Conservation (phyloP, 1,140 invertebrate species). For the Macrotrachela quadricornifera region DNA sequence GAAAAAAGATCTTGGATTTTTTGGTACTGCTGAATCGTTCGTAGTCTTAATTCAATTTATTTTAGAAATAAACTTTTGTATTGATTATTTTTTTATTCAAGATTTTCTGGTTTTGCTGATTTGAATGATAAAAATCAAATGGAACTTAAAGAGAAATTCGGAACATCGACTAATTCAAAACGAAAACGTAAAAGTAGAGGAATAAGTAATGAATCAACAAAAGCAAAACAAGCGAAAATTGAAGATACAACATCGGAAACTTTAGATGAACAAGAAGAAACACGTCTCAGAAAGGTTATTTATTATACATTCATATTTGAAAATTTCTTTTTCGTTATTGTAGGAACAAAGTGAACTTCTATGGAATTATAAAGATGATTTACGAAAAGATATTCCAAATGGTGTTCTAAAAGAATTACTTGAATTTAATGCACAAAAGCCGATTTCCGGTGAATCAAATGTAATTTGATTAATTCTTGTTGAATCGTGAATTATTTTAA, state of each 20-base stretch:
- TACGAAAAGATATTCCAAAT: conserved; percentile 30
- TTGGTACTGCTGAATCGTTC: background rate
- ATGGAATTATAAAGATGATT: conserved; percentile 43
- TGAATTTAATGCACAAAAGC: conserved; percentile 44
- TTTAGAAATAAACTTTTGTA: background rate
- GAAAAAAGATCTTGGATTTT: conserved; percentile 48
- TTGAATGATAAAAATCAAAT: background rate
- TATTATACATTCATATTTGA: too few species aligned
- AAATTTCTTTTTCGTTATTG: too few species aligned
- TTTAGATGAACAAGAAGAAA: too few species aligned
- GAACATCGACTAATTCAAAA: too few species aligned
- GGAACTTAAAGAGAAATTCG: too few species aligned
- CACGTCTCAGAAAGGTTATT: conserved; percentile 23
- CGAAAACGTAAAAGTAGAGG: too few species aligned
- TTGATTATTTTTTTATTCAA: background rate
- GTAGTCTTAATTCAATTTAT: background rate
- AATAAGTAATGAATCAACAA: too few species aligned
- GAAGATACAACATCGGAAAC: too few species aligned
- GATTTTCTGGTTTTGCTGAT: background rate
- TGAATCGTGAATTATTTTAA: background rate
- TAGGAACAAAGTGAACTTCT: conserved; percentile 54
- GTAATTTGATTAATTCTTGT: conserved; percentile 28
- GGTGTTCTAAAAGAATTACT: conserved; percentile 40
- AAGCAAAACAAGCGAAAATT: too few species aligned
- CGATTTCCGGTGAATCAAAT: conserved; percentile 40